Evolutionary conservation across 2,113 vertebrate species (phyloP), one percentile per base, ranked within the genome.

Genomic region (Odontesthes bonariensis): DNA sequence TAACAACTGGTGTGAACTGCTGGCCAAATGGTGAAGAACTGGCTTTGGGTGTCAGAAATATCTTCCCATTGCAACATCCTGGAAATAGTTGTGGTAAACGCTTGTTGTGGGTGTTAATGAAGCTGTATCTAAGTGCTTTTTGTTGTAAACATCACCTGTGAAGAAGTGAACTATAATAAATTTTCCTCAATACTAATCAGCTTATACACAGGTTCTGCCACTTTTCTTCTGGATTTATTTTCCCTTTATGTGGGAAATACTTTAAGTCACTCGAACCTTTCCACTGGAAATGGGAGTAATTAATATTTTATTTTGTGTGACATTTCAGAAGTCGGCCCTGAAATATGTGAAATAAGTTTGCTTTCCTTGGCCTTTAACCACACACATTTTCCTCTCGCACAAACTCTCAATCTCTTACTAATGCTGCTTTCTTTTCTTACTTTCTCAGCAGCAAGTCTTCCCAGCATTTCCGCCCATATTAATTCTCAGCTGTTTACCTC

Each of bases 281-380:
- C 40, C 31, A 33, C 65, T n/a, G 33, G 61, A 62, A 72, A 70
- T 49, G 6, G 38, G 16, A 70, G 52, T 44, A 78, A 70, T 72
- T 85, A 54, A 58, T 79, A 55, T 70, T 85, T 87, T 19, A 56
- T 68, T 76, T 76, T 75, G 59, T n/a, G 51, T 70, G 82, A 70
- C 81, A 67, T 80, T 75, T 85, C 65, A 76, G 56, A 79, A 71
- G 66, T 64, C 65, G 46, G 53, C n/a, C 9, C 40, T 23, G 44
- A 77, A 84, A 67, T n/a, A 20, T 1, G 23, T 59, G 44, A 64
- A 79, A 56, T 38, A 75, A 67, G 56, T 85, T 81, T 14, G 55
- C 67, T 67, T 31, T 8, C 9, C 42, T 66, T 49, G 47, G 11
- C 47, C 16, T 20, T 35, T 38, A 7, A 2, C 35, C 35, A 38